Evolutionary conservation across 2,113 vertebrate species (phyloP).

Genomic region (Pangasianodon gigas): DNA sequence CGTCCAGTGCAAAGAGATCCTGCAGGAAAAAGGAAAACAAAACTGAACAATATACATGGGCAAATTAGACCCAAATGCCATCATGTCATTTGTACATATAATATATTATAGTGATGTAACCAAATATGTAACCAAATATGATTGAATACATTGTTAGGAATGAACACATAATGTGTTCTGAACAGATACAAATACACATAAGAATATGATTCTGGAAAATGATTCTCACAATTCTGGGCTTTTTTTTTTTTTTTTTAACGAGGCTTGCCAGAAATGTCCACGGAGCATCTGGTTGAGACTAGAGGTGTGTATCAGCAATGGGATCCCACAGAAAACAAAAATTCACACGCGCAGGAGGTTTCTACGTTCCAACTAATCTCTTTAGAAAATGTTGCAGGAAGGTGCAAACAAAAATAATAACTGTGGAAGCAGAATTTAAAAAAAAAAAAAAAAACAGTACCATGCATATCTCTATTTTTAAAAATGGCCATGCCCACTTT

Average conservation of each 20-base stretch:
- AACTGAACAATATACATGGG: neutral
- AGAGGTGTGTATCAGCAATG: slow-evolving; percentile 5
- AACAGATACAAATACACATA: slow-evolving; percentile 2
- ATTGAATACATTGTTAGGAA: neutral
- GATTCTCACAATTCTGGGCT: neutral
- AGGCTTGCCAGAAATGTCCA: neutral
- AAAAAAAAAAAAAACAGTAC: neutral
- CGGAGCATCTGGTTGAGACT: neutral
- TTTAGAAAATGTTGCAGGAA: neutral
- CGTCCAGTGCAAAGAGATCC: slow-evolving; percentile 96
- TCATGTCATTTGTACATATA: neutral
- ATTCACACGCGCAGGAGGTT: neutral
- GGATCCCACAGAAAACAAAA: neutral
- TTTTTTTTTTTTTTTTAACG: neutral
- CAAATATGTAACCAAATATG: neutral
- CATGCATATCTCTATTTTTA: neutral
- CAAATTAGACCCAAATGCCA: neutral
- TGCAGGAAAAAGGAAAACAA: slow-evolving; percentile 61
- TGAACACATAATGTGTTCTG: neutral
- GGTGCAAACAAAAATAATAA: neutral
- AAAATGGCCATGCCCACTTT: neutral
- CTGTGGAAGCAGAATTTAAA: neutral
- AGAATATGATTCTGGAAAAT: neutral
- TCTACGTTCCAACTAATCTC: neutral
- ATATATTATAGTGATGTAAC: neutral